phyloP scores from a whole-genome alignment of 2,888 invertebrate species.

The Bombyx huttoni region DNA sequence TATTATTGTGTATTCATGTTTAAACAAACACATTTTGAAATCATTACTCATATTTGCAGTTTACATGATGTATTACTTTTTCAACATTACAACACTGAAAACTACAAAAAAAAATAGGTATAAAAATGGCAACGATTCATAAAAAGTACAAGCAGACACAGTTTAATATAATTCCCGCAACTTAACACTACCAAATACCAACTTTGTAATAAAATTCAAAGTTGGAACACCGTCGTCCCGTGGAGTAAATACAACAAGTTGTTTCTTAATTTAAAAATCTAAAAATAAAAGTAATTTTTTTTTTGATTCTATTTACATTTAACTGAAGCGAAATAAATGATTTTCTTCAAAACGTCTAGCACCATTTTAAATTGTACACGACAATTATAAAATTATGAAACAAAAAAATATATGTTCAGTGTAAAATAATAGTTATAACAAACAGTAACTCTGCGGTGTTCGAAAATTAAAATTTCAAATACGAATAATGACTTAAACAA shows the following conservation, averaged over 20 bases:
- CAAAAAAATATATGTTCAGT: slow-evolving; percentile 45
- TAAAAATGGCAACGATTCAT: slow-evolving; percentile 44
- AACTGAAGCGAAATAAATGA: slow-evolving; percentile 51
- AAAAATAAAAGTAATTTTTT: slow-evolving; percentile 3
- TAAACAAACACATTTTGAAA: no score
- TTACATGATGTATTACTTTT: no score
- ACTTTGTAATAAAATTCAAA: slow-evolving; percentile 6
- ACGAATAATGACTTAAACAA: slow-evolving; percentile 18
- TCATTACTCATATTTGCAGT: no score
- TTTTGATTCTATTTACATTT: slow-evolving; percentile 4
- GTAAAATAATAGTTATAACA: slow-evolving; percentile 37
- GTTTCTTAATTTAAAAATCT: background rate
- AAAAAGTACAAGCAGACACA: slow-evolving; percentile 27
- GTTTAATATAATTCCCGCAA: background rate
- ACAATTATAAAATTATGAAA: slow-evolving; percentile 62
- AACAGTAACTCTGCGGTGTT: slow-evolving; percentile 10
- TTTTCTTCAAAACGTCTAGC: slow-evolving; percentile 62
- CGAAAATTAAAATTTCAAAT: slow-evolving; percentile 15
- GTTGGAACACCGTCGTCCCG: background rate
- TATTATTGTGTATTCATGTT: background rate
- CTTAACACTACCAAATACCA: slow-evolving; percentile 6
- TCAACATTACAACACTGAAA: slow-evolving; percentile 2
- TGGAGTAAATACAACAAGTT: background rate
- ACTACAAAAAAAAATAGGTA: slow-evolving; percentile 6
- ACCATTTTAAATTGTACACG: slow-evolving; percentile 61